These are phyloP conservation scores for Microctonus aethiopoides DNA, from an alignment of 2,888 invertebrate species.

Conservation along the genomic window DNA sequence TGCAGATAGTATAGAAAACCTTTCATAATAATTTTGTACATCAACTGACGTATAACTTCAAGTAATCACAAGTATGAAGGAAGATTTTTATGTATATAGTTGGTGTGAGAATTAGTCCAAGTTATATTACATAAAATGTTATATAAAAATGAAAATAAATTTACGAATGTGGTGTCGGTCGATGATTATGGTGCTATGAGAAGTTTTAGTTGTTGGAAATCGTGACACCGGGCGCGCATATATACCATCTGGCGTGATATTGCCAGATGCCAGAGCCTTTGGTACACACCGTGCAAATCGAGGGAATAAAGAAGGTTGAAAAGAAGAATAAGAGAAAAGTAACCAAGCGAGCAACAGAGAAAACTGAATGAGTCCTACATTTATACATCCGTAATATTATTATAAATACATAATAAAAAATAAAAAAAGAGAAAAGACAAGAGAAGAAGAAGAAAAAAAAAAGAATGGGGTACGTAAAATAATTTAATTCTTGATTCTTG, in stretches of 20 bases:
- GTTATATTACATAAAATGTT: neutral
- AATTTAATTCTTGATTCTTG: neutral
- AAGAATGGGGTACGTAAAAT: neutral
- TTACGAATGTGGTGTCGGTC: neutral
- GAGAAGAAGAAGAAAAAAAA: too few relatives aligned
- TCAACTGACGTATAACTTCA: too few relatives aligned
- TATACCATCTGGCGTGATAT: neutral
- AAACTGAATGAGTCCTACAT: neutral
- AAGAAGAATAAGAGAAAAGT: neutral
- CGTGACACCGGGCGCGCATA: slow-evolving; percentile 6
- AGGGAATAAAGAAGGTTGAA: neutral
- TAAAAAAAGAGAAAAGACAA: too few relatives aligned
- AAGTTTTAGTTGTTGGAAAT: neutral
- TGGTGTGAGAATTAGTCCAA: neutral
- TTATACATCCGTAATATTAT: too few relatives aligned
- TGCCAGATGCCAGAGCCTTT: slow-evolving; percentile 12
- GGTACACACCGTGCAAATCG: slow-evolving; percentile 3
- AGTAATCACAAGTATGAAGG: too few relatives aligned
- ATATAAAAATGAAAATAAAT: neutral
- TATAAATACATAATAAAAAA: too few relatives aligned
- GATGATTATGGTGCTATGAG: neutral
- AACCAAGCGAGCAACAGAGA: neutral
- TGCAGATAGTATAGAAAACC: too few relatives aligned
- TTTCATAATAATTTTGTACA: too few relatives aligned
- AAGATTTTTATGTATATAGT: too few relatives aligned